Evolutionary conservation across 2,113 vertebrate genomes (phyloP).

Genomic region (Fregata magnificens): DNA sequence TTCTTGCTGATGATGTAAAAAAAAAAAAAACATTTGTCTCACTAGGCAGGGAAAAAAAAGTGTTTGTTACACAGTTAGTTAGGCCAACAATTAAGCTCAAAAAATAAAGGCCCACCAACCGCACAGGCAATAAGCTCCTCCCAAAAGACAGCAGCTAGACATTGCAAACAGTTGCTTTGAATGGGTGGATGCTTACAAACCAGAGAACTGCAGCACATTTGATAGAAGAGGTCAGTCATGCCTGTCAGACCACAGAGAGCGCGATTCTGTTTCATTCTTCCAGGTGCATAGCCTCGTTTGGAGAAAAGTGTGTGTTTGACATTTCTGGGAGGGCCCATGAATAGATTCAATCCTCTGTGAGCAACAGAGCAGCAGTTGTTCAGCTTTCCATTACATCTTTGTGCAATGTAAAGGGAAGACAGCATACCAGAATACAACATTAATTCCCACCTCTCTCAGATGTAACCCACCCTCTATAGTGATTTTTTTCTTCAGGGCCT

Average conservation of each 20-base stretch:
- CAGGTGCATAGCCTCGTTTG: neutral
- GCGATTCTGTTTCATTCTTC: neutral
- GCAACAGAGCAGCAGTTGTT: neutral
- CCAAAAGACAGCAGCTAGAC: neutral
- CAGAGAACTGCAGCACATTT: neutral
- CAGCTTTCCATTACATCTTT: neutral
- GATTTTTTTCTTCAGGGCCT: neutral
- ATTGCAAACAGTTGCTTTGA: neutral
- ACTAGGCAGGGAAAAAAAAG: neutral
- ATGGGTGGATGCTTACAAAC: neutral
- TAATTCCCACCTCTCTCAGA: neutral
- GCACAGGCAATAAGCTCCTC: neutral
- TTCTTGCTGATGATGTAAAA: neutral
- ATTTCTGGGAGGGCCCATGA: neutral
- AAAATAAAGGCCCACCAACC: neutral
- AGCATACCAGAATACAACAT: neutral
- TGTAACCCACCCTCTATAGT: neutral
- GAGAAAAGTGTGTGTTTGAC: neutral
- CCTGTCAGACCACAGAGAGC: neutral
- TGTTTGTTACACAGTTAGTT: neutral
- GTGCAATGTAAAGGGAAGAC: neutral
- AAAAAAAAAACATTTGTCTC: neutral
- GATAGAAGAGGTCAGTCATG: neutral
- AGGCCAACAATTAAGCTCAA: neutral
- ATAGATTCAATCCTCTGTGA: neutral